phyloP scores from a whole-genome alignment of 2,113 vertebrate genomes.

The human (Homo sapiens) region GRCh38 chr4:186895001-186895500 shows the following conservation, averaged over 20 bases:
- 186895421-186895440: slow-evolving; percentile 40
- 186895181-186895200: background rate
- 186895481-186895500: slow-evolving; percentile 10
- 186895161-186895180: background rate
- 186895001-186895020: background rate
- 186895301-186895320: background rate
- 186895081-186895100: background rate
- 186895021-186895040: fast-evolving
- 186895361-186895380: background rate
- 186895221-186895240: background rate
- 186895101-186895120: background rate
- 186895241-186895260: background rate
- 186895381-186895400: slow-evolving; percentile 46
- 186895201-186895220: background rate
- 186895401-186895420: slow-evolving; percentile 26
- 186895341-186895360: background rate
- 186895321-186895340: background rate
- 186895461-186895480: slow-evolving; percentile 49
- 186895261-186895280: background rate
- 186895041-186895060: background rate
- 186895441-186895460: slow-evolving; percentile 51
- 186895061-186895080: fast-evolving
- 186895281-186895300: background rate
- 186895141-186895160: background rate
- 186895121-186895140: background rate